Evolutionary conservation across 2,888 invertebrate species (phyloP).

Genomic region (Leptothorax acervorum): DNA sequence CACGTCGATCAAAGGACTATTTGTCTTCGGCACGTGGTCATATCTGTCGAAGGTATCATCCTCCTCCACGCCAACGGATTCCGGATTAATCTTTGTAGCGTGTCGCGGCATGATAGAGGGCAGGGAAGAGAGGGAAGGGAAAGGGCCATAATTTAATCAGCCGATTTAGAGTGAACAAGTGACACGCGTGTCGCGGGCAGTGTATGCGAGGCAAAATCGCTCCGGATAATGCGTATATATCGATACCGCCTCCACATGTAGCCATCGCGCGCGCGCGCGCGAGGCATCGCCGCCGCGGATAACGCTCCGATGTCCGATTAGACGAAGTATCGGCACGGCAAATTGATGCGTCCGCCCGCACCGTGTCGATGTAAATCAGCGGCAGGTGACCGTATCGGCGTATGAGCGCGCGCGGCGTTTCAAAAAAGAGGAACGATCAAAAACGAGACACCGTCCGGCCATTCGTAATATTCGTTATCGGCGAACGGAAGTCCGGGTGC

Average conservation of each 20-base stretch:
- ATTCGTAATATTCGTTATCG: slow-evolving; percentile 57
- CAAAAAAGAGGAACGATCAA: slow-evolving; percentile 53
- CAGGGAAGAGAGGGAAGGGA: not conserved
- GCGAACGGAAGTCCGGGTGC: slow-evolving; percentile 51
- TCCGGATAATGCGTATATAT: slow-evolving; percentile 48
- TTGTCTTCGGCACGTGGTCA: slow-evolving; percentile 41
- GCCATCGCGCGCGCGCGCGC: not conserved
- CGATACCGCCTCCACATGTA: slow-evolving; percentile 9
- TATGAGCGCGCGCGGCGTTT: slow-evolving; percentile 33
- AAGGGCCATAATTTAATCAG: slow-evolving; percentile 55
- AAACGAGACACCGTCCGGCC: slow-evolving; percentile 54
- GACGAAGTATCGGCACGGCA: slow-evolving; percentile 55
- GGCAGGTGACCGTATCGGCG: slow-evolving; percentile 54
- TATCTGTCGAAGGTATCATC: slow-evolving; percentile 39
- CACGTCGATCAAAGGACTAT: slow-evolving; percentile 29
- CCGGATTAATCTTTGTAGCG: slow-evolving; percentile 42
- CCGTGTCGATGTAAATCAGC: slow-evolving; percentile 56
- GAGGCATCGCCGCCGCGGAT: slow-evolving; percentile 36
- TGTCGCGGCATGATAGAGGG: slow-evolving; percentile 3
- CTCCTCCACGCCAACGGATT: slow-evolving; percentile 32
- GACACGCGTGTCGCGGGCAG: slow-evolving; percentile 52
- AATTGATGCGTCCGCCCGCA: slow-evolving; percentile 53
- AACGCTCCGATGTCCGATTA: slow-evolving; percentile 54
- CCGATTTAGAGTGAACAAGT: slow-evolving; percentile 58
- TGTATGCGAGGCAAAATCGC: slow-evolving; percentile 56